A percentile compares a stretch with the other conserved stretches of the same genome.
phyloP scores from a whole-genome alignment of 92 coral and sea anemone species.

The Scolanthus callimorphus region DNA sequence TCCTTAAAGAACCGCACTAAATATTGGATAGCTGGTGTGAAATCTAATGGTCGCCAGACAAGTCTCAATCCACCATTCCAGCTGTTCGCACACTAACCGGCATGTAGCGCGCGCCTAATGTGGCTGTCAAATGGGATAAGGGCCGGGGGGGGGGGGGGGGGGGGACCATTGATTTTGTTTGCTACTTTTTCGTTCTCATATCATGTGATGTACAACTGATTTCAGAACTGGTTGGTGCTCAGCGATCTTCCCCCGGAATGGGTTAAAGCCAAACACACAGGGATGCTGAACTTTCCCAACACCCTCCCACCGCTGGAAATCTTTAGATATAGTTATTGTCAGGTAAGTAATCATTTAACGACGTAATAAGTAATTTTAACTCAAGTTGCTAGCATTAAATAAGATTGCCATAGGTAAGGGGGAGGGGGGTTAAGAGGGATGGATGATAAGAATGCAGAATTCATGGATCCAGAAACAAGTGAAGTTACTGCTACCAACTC shows the following conservation, averaged over 20 bases:
- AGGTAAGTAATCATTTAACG: slow-evolving; percentile 25
- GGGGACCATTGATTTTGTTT: neutral
- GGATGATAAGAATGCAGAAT: neutral
- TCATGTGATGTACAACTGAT: neutral
- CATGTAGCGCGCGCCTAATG: too few species aligned
- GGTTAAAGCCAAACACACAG: slow-evolving; percentile 48
- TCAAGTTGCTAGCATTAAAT: too few species aligned
- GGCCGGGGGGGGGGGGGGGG: too few species aligned
- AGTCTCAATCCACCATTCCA: too few species aligned
- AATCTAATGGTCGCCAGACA: too few species aligned
- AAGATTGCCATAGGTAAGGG: too few species aligned
- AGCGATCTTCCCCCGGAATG: slow-evolving; percentile 59
- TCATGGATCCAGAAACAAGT: too few species aligned
- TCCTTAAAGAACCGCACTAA: too few species aligned
- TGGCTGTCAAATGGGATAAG: too few species aligned
- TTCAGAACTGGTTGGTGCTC: slow-evolving; percentile 68
- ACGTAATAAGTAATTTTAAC: too few species aligned
- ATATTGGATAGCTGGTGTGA: too few species aligned
- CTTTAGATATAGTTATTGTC: slow-evolving; percentile 60
- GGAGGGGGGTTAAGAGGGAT: neutral
- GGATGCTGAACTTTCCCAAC: slow-evolving; percentile 46
- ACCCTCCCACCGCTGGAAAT: slow-evolving; percentile 29
- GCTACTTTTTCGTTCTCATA: neutral
- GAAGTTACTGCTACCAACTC: neutral
- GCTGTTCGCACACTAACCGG: too few species aligned